Evolutionary conservation across 2,888 invertebrate species (phyloP).

Genomic region (Linnaemya tessellans): DNA sequence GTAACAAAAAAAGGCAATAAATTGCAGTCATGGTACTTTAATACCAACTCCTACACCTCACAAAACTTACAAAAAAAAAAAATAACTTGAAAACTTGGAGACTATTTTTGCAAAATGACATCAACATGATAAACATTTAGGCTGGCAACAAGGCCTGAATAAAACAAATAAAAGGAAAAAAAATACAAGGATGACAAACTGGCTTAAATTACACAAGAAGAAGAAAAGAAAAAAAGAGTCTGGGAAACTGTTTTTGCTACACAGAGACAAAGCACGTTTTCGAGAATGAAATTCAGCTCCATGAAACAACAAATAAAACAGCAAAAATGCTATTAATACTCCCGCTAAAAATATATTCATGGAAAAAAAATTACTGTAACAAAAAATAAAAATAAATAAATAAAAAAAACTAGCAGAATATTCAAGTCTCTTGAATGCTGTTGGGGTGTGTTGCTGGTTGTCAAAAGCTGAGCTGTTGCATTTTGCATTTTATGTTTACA

Average conservation of each 20-base stretch:
- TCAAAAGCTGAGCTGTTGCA: conserved; percentile 52
- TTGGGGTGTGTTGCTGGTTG: conserved; percentile 24
- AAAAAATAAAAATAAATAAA: no score
- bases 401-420: not conserved
- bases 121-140: conserved; percentile 14
- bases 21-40: not conserved
- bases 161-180: not conserved
- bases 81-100: conserved; percentile 1
- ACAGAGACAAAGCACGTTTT: not conserved
- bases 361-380: not conserved
- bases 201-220: conserved; percentile 44
- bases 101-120: conserved; percentile 34
- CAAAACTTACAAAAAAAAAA: not conserved
- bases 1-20: not conserved
- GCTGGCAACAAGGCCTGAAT: conserved; percentile 9
- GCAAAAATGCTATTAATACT: conserved; percentile 23
- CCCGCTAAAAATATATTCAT: conserved; percentile 36
- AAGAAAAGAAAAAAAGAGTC: conserved; percentile 28
- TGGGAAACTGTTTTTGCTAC: conserved; percentile 24
- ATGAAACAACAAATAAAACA: not conserved
- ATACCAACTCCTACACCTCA: conserved; percentile 42
- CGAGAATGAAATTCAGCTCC: conserved; percentile 19
- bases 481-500: conserved; percentile 45
- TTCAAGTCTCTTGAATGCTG: not conserved
- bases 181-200: conserved; percentile 39